Evolutionary conservation across 2,797 vertebrate species (phyloP), one percentile per base, ranked within the genome.

Genomic region (Fistularia tabacaria): DNA sequence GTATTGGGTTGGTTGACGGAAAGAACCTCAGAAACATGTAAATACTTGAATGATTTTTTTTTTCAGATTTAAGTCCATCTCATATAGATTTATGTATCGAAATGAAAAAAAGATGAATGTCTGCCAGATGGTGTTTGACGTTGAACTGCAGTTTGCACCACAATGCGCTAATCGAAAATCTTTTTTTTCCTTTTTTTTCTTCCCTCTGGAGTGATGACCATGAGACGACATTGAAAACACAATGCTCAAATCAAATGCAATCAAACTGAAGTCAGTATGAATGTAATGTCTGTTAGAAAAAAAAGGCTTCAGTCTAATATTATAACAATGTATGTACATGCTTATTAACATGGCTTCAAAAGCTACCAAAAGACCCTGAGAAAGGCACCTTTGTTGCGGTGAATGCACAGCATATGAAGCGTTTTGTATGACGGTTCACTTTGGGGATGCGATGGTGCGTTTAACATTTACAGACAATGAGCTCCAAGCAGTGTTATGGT

Each of bases 191-290:
- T 81, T 79, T 61, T 7, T 42, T 11, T 42, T 11, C 12, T 11
- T 11, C 41, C 43, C 63, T 76, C 72, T 71, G 82, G 77, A 87
- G 82, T 66, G 75, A 75, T 64, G 81, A 72, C 53, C 59, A 45
- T 49, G 43, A 69, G 66, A 73, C 58, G 68, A 73, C 71, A 50
- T 81, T 69, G 62, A 83, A 80, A 79, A 84, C 73, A 82, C 64
- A 62, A 61, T 56, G 60, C 81, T 81, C 82, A 60, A 76, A 83
- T 83, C 74, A 88, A 90, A 91, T 91, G 90, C 91, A 92, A 92
- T 92, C 91, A 92, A 90, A 92, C 91, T 92, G 91, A 91, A 91
- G 91, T 88, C 85, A 69, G 80, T 82, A 88, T 88, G 90, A 91
- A 91, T 92, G 89, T 91, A 92, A 79, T 70, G 73, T 85, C 76